Conservation (phyloP, 2,888 invertebrate genomes). For the Opisthograptis luteolata region DNA sequence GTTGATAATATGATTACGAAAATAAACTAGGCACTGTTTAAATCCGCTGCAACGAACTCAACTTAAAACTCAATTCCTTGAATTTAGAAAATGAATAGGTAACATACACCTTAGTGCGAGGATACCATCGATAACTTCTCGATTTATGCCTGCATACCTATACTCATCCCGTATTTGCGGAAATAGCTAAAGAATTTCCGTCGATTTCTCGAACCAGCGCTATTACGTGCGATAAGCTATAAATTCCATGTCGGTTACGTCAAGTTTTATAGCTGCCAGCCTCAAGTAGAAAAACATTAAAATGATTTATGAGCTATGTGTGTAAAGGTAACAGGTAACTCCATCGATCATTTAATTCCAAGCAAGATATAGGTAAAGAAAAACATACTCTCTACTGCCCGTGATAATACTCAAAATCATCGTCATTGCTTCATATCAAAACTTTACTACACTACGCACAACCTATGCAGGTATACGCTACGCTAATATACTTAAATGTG, state of each 20-base stretch:
- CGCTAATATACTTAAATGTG: too few relatives aligned
- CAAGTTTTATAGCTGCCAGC: conserved; percentile 22
- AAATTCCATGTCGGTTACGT: conserved; percentile 22
- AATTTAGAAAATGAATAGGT: too few relatives aligned
- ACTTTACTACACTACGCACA: too few relatives aligned
- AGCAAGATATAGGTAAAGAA: background rate
- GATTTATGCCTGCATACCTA: conserved; percentile 8
- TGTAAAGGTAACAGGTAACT: background rate
- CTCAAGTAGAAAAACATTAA: conserved; percentile 18
- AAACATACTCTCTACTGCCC: too few relatives aligned
- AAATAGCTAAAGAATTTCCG: conserved; percentile 26
- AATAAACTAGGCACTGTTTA: too few relatives aligned
- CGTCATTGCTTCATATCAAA: too few relatives aligned
- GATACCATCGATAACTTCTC: background rate
- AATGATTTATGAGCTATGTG: conserved; percentile 17
- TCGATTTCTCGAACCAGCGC: conserved; percentile 27
- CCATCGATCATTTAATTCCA: background rate
- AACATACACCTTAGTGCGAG: background rate
- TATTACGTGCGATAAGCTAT: conserved; percentile 29
- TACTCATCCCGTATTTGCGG: conserved; percentile 18
- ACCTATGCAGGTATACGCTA: too few relatives aligned
- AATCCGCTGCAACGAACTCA: too few relatives aligned
- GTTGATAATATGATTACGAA: too few relatives aligned
- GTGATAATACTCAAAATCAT: too few relatives aligned
- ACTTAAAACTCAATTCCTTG: too few relatives aligned